A percentile compares a stretch with the other conserved stretches of the same genome.
phyloP scores from a whole-genome alignment of 53 echinoderm and acorn worm species.

The Arbacia lixula region DNA sequence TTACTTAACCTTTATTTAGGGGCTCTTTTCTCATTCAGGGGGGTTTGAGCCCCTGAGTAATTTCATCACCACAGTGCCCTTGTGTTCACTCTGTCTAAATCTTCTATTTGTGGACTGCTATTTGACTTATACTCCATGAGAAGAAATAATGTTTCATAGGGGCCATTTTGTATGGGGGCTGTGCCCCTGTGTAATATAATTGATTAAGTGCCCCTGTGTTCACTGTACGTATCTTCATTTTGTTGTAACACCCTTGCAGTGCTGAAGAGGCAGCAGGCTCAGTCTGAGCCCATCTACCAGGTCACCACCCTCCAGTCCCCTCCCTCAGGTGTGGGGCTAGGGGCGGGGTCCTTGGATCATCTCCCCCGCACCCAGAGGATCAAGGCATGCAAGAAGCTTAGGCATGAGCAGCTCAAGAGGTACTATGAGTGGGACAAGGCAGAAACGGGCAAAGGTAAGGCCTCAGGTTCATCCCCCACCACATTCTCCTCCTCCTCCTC shows the following conservation, averaged over 20 bases:
- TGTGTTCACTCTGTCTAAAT: no score
- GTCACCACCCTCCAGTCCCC: conserved; percentile 24
- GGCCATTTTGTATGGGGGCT: no score
- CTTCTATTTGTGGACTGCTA: no score
- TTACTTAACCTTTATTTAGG: no score
- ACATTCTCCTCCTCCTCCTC: neutral
- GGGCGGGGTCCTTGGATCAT: conserved; percentile 61
- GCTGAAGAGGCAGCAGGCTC: conserved; percentile 43
- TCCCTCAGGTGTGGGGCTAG: neutral
- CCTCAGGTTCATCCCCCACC: neutral
- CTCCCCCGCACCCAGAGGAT: conserved; percentile 80
- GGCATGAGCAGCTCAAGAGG: conserved; percentile 77
- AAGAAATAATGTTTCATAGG: no score
- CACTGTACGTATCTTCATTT: neutral
- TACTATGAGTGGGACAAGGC: conserved; percentile 66
- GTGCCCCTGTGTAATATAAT: neutral
- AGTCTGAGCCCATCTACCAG: conserved; percentile 35
- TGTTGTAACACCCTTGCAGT: neutral
- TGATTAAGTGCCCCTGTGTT: neutral
- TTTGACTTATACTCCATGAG: no score
- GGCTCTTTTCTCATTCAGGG: no score
- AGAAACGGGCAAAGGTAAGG: conserved; percentile 13
- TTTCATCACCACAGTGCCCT: no score
- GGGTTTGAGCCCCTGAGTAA: no score
- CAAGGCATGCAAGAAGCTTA: conserved; percentile 73